Evolutionary conservation across 2,797 vertebrate species (phyloP), one percentile per base, ranked within the genome.

Genomic region (Hirundo rustica): DNA sequence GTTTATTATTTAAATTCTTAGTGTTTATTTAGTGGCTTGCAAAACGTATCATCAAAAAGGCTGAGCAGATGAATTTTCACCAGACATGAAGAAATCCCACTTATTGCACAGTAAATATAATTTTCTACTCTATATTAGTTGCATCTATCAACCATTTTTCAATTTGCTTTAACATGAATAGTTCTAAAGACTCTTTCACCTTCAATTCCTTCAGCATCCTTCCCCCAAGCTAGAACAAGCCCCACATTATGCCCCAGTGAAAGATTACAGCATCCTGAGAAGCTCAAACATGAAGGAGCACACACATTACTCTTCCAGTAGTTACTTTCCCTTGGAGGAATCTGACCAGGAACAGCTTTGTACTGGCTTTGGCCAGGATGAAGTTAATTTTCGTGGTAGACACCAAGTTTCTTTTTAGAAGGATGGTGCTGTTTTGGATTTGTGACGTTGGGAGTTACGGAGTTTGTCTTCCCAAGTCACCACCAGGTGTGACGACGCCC

Each of bases 1-100:
- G 26, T 66, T 61, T 45, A 10, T 38, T 92, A 88, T 13, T 94
- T 77, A 77, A 94, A 81, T 68, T 57, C 45, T 61, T 3, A 36
- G 79, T 68, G 44, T 96, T 96, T 96, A 96, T 94, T 95, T 74
- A 92, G 88, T 61, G 68, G 47, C 47, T 96, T 93, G 95, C 62
- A 94, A 96, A 96, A 94, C n/a, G 19, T 27, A 61, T 44, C 19
- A 30, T 77, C 67, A 90, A 74, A 95, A 96, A 95, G 66, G 76
- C 76, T 92, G 84, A 93, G 88, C 57, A 15, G 14, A n/a, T 11
- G 83, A 92, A 88, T 80, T 90, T 83, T 66, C 73, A 93, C 25
- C 53, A 90, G 83, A 34, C 73, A 45, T 54, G 54, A 94, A 83
- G 81, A 94, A 92, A 93, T 74, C 77, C 62, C 44, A 86, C 38